phyloP scores from a whole-genome alignment of 2,113 vertebrate genomes.

The Carettochelys insculpta region DNA sequence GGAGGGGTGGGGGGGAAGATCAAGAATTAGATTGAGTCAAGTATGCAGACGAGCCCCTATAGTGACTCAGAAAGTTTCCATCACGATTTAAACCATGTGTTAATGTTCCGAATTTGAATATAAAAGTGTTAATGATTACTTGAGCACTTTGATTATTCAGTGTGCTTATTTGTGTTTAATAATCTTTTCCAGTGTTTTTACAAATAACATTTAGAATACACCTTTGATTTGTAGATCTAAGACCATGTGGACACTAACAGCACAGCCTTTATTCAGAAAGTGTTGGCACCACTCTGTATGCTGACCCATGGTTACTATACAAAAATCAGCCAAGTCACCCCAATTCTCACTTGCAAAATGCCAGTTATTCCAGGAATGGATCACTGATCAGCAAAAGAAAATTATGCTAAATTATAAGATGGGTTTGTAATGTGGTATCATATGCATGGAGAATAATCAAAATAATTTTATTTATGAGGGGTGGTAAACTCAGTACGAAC shows the following conservation, averaged over 20 bases:
- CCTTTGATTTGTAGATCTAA: not conserved
- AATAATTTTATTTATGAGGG: not conserved
- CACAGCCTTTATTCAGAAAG: not conserved
- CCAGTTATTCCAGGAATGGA: not conserved
- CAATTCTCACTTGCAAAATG: slow-evolving; percentile 19
- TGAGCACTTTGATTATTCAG: slow-evolving; percentile 30
- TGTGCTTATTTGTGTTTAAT: slow-evolving; percentile 41
- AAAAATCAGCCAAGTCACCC: slow-evolving; percentile 10
- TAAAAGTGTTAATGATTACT: slow-evolving; percentile 49
- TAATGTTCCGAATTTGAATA: too few species aligned
- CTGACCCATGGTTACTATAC: not conserved
- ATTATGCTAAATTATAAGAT: not conserved
- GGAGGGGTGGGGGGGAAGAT: too few species aligned
- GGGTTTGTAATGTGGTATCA: not conserved
- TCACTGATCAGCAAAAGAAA: not conserved
- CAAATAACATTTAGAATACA: not conserved
- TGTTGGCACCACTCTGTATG: not conserved
- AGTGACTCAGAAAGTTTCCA: too few species aligned
- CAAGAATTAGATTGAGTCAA: too few species aligned
- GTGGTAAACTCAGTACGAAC: not conserved
- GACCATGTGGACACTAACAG: not conserved
- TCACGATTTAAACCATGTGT: too few species aligned
- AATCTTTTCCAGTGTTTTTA: slow-evolving; percentile 10
- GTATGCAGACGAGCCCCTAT: too few species aligned
- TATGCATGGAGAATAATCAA: not conserved